phyloP scores from a whole-genome alignment of 2,888 invertebrate species.

The Elaeidobius kamerunicus region DNA sequence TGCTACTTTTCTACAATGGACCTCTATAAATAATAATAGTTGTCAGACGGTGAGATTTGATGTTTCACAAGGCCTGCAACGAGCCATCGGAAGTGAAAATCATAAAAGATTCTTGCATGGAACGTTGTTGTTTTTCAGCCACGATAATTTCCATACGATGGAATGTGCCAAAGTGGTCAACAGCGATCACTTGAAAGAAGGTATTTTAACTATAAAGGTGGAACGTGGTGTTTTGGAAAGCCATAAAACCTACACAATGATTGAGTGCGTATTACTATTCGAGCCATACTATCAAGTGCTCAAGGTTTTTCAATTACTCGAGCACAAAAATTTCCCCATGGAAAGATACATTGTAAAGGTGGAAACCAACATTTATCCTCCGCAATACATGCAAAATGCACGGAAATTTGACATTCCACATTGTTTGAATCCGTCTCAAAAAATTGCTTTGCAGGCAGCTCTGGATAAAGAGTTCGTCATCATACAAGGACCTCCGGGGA shows the following conservation, averaged over 20 bases:
- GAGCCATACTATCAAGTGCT: constrained; percentile 67
- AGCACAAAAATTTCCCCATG: constrained; percentile 62
- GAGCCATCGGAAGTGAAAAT: constrained; percentile 35
- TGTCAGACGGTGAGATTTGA: constrained; percentile 34
- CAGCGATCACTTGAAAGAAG: constrained; percentile 55
- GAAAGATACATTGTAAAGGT: constrained; percentile 63
- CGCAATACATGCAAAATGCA: constrained; percentile 39
- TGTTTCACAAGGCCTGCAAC: constrained; percentile 47
- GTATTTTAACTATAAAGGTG: constrained; percentile 46
- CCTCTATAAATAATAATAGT: constrained; percentile 31
- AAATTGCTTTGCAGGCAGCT: constrained; percentile 63
- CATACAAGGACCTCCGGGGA: constrained; percentile 86
- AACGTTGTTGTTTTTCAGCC: constrained; percentile 69
- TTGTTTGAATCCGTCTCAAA: constrained; percentile 63
- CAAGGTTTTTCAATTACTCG: constrained; percentile 60
- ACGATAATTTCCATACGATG: constrained; percentile 64
- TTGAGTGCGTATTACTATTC: constrained; percentile 76
- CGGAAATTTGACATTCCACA: background rate
- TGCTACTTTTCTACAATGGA: constrained; percentile 11
- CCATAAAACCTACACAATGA: constrained; percentile 53
- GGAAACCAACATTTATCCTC: constrained; percentile 40
- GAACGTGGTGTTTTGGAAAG: constrained; percentile 43
- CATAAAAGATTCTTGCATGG: constrained; percentile 65
- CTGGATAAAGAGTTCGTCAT: constrained; percentile 69
- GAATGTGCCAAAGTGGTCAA: constrained; percentile 67